Evolutionary conservation across 2,797 vertebrate genomes (phyloP).

Genomic region (Rousettus madagascariensis): DNA sequence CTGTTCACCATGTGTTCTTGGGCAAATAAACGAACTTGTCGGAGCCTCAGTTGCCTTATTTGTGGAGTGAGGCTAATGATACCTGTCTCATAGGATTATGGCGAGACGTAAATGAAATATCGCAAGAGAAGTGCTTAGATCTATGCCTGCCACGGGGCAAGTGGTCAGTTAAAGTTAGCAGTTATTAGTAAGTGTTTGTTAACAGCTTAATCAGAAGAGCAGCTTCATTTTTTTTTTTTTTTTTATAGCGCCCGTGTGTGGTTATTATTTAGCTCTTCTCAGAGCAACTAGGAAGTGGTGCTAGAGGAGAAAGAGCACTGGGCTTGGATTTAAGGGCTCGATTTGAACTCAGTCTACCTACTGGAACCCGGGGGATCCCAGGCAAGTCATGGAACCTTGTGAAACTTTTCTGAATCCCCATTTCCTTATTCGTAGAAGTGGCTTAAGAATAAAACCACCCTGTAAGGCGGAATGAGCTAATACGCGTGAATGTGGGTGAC

Average conservation of each 20-base stretch:
- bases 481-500: not conserved
- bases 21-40: not conserved
- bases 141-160: not conserved
- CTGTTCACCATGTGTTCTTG: not conserved
- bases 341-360: not conserved
- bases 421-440: constrained; percentile 9
- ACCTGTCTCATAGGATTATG: not conserved
- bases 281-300: not conserved
- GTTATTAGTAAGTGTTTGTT: not conserved
- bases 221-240: not conserved
- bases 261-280: not conserved
- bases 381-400: not conserved
- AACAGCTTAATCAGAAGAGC: not conserved
- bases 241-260: not conserved
- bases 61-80: not conserved
- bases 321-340: not conserved
- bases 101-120: not conserved
- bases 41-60: constrained; percentile 9
- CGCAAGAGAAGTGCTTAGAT: not conserved
- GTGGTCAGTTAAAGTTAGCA: not conserved
- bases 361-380: not conserved
- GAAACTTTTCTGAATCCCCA: not conserved
- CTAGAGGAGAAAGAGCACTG: not conserved
- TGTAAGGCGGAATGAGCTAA: not conserved
- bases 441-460: not conserved